Base-by-base conservation (phyloP, 1,140 invertebrate species). In the Mercenaria mercenaria region DNA sequence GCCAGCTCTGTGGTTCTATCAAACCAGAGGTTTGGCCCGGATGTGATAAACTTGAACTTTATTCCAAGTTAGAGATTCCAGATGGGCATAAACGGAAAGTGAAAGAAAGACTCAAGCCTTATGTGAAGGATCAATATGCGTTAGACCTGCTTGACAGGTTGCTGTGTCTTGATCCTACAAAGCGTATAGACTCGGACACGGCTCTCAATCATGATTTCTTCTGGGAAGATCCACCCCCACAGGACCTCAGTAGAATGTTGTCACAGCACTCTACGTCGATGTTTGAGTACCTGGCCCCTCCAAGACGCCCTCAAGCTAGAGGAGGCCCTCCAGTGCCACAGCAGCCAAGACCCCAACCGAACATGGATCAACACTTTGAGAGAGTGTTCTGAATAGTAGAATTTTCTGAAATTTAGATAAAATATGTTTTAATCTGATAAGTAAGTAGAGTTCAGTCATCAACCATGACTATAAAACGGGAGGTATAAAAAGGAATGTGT, bases 201-300 rank as follows among this genome's bases (percentile, higher is more conserved):
- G 99, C 99, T 0, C 95, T 99, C 0, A 99, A 99, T 96, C 99
- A 99, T 93, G 99, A 99, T 94, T 99, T 99, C 95, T 99, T 99
- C 95, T 99, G 99, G 98, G 98, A 97, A 0, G 99, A 99, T 95
- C 99, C 99, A 10, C 98, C 99, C 97, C 99, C 99, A 0, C 86
- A 85, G 29, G 98, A 99, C 94, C 96, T 99, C 0, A 98, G 97
- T 39, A 98, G 98, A 96, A 99, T 99, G 98, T 96, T 99, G 69
- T 98, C 98, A 0, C 98, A 99, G 93, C 98, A 99, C 94, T 97
- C 97, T 0, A 98, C 98, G 92, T 99, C 98, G 95, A 99, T 99
- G 98, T 99, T 99, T 94, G 99, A 99, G 95, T 99, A 98, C 95
- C 96, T 99, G 69, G 98, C 98, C 0, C 98, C 98, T 0, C 98